Evolutionary conservation across 53 echinoderm and acorn worm genomes (phyloP).

Genomic region (Echinometra lucunter): DNA sequence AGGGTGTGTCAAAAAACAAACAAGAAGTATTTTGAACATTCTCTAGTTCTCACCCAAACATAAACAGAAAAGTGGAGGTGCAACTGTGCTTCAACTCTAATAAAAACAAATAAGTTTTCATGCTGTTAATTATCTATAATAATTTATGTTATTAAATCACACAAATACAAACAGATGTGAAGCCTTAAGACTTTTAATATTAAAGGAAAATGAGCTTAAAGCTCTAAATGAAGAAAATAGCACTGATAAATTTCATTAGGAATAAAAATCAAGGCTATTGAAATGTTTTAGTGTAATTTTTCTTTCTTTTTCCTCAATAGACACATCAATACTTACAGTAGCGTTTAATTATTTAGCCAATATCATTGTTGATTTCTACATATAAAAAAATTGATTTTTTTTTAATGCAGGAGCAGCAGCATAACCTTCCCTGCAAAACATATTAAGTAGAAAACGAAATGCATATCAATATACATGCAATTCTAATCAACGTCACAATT

Average conservation of each 20-base stretch:
- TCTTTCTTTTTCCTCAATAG: not conserved
- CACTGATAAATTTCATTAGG: not conserved
- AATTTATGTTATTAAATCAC: not conserved
- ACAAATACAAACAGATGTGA: not conserved
- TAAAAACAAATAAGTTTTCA: slow-evolving; percentile 21
- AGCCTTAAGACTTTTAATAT: not conserved
- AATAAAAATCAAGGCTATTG: slow-evolving; percentile 6
- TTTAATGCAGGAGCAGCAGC: not conserved
- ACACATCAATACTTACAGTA: not conserved
- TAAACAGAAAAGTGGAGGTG: slow-evolving; percentile 24
- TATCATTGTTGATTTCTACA: not conserved
- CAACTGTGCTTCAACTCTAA: slow-evolving; percentile 24
- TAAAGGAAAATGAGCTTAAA: not conserved
- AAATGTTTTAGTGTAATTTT: not conserved
- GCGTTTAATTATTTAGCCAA: not conserved
- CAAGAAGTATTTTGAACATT: slow-evolving; percentile 14
- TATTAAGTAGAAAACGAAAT: not conserved
- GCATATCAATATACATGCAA: not conserved
- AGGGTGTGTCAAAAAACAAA: slow-evolving; percentile 26
- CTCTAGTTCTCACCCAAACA: slow-evolving; percentile 13
- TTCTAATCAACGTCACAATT: not conserved
- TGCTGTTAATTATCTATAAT: not conserved
- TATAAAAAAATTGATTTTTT: not conserved
- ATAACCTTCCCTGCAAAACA: not conserved
- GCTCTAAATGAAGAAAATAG: not conserved